Conservation (phyloP, 2,888 invertebrate genomes). For the Ypsolopha sequella region DNA sequence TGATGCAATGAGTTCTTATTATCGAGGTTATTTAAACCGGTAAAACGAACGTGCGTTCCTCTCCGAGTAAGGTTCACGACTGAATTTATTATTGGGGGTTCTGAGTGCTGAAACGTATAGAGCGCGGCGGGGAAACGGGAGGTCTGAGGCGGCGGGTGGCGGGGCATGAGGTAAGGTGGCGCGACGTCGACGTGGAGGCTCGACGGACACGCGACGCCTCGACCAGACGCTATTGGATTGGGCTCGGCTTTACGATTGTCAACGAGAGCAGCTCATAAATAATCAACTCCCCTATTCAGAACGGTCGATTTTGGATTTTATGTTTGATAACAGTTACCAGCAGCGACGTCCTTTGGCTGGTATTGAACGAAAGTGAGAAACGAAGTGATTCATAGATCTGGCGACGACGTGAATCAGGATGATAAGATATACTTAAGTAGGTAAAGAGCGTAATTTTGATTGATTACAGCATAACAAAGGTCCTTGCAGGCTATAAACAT, state of each 20-base stretch:
- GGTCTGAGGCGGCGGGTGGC: slow-evolving; percentile 9
- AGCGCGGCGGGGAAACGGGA: slow-evolving; percentile 16
- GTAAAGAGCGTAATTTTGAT: too few relatives aligned
- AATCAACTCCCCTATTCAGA: slow-evolving; percentile 5
- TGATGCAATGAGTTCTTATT: neutral
- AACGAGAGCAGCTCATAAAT: slow-evolving; percentile 8
- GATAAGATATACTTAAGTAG: too few relatives aligned
- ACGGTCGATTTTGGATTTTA: too few relatives aligned
- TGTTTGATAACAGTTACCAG: too few relatives aligned
- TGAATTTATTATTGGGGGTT: slow-evolving; percentile 14
- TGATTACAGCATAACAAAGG: too few relatives aligned
- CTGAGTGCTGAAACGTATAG: neutral
- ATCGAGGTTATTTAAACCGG: neutral
- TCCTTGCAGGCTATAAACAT: too few relatives aligned
- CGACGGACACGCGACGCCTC: slow-evolving; percentile 57
- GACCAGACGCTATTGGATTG: slow-evolving; percentile 21
- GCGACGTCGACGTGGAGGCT: slow-evolving; percentile 67
- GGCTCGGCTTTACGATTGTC: slow-evolving; percentile 14
- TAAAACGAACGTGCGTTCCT: slow-evolving; percentile 20
- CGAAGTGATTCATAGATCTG: too few relatives aligned
- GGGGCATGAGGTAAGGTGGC: slow-evolving; percentile 32
- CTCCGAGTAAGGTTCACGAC: slow-evolving; percentile 27
- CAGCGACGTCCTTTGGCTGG: too few relatives aligned
- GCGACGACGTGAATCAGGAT: too few relatives aligned
- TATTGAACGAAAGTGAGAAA: too few relatives aligned